Evolutionary conservation across 1,140 invertebrate species (phyloP), one percentile per base, ranked within the genome.

Genomic region (Pachypsylla venusta): DNA sequence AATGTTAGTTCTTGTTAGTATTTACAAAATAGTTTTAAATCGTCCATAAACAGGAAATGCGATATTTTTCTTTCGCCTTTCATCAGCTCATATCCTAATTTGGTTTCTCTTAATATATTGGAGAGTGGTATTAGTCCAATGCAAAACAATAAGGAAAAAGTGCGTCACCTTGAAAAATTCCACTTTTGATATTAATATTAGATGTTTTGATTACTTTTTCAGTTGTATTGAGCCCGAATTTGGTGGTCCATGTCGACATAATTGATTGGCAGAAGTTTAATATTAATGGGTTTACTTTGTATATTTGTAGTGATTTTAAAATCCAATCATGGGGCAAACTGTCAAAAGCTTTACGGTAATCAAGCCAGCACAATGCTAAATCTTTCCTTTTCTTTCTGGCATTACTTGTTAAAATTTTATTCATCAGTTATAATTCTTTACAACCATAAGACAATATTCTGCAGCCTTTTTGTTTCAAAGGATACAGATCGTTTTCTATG

Each of bases 391-490:
- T 61, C 28, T 61, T 42, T 22, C 56, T 59, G 14, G 59, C 61
- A 13, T 64, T 54, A 16, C 59, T 58, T 10, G 53, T 60, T 25
- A 66, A 54, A 19, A 62, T 53, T 1, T 42, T 55, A 28, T 66
- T 62, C n/a, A 65, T 65, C 0, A 62, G 48, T 12, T 62, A 35
- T 57, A 62, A 62, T 42, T 65, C 64, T 30, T 63, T 66, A 48
- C 62, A 65, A 0, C 64, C 65, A 39, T 58, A 35, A 30, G 58
- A 35, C 1, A 56, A 24, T 59, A 26, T 48, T 19, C 61, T 53
- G 25, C 67, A 67, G 0, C 63, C 62, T 54, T 67, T 66, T 56
- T 67, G n/a, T 54, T 66, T 57, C 54, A 62, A 54, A 25, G 61
- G 20, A 30, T 65, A 13, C 1, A 62, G 53, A 25, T 62, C 56